Evolutionary conservation across 2,113 vertebrate genomes (phyloP).

Genomic region (Amazona guildingii): DNA sequence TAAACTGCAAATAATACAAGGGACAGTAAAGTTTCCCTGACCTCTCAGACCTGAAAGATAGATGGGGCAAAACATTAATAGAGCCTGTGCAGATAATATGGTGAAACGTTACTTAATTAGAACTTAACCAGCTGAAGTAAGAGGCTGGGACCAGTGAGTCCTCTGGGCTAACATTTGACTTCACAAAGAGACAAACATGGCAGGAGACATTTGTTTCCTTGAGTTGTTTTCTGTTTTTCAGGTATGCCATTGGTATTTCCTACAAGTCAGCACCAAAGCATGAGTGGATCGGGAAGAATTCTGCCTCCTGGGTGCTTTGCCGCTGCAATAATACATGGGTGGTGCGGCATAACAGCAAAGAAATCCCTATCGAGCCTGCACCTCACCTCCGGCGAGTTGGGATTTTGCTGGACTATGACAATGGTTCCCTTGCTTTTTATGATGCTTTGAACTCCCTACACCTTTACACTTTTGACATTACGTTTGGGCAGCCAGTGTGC

Average conservation of each 20-base stretch:
- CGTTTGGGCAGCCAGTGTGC: constrained; percentile 92
- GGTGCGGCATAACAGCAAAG: constrained; percentile 94
- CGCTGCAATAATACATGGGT: constrained; percentile 95
- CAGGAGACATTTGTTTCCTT: neutral
- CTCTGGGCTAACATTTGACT: neutral
- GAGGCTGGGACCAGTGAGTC: neutral
- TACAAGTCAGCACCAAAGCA: constrained; percentile 96
- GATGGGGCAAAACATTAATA: neutral
- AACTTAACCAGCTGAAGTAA: neutral
- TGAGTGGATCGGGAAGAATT: constrained; percentile 96
- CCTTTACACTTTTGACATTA: constrained; percentile 92
- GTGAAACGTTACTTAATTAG: neutral
- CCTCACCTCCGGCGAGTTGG: constrained; percentile 92
- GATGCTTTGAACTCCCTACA: constrained; percentile 93
- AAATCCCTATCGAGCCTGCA: constrained; percentile 89
- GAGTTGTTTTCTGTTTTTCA: constrained; percentile 54
- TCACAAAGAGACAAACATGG: neutral
- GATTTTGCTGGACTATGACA: constrained; percentile 95
- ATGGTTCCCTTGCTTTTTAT: constrained; percentile 91
- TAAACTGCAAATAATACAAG: neutral
- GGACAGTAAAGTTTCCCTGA: neutral
- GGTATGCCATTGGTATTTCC: constrained; percentile 96
- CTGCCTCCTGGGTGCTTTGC: constrained; percentile 93
- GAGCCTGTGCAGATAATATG: neutral
- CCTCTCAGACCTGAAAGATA: neutral